Base-by-base conservation (phyloP, 2,113 vertebrate genomes). In the Triplophysa rosa region DNA sequence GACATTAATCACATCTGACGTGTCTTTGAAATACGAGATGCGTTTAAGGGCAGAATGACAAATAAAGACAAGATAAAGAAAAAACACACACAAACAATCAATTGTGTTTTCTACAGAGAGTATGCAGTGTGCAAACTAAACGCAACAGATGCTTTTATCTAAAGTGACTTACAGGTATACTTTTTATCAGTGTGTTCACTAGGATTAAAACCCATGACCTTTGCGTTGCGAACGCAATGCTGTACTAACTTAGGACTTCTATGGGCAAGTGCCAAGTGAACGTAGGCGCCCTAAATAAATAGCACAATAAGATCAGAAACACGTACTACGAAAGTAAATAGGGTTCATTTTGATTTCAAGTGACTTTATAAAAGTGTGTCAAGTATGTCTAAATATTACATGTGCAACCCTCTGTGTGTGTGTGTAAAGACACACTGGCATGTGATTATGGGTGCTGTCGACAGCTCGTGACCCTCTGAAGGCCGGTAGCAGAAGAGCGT, bases 1-100 rank as follows among this genome's bases (percentile, higher is more conserved):
- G 82, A 84, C 87, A 86, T 88, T 88, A 83, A 88, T 85, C 85
- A 79, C 83, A 85, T 88, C 68, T 59, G 78, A 88, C 70, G 81
- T 79, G 78, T 62, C 82, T 92, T 92, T 92, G 91, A 93, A 93
- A 92, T 88, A 45, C 73, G 87, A 92, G 87, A 89, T 83, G 80
- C 87, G 78, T 79, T 68, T 83, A 86, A 90, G 84, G 90, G 91
- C 83, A 85, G 86, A 86, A 87, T 87, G 71, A 86, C 62, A 64
- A 62, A 70, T 64, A 85, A 66, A 71, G 65, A 73, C 54, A 66
- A 79, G 74, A 68, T 68, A 45, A 24, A 59, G 0, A 10, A 24
- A 19, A 75, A n/a, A 78, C 16, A 29, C 3, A 29, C 2, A 7
- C 9, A 52, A 42, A 61, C 65, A 52, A 40, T 13, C 37, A 21